These are phyloP conservation scores for Cyprinodon brontotheroides DNA, from an alignment of 2,113 vertebrate genomes.

Conservation along the genomic window DNA sequence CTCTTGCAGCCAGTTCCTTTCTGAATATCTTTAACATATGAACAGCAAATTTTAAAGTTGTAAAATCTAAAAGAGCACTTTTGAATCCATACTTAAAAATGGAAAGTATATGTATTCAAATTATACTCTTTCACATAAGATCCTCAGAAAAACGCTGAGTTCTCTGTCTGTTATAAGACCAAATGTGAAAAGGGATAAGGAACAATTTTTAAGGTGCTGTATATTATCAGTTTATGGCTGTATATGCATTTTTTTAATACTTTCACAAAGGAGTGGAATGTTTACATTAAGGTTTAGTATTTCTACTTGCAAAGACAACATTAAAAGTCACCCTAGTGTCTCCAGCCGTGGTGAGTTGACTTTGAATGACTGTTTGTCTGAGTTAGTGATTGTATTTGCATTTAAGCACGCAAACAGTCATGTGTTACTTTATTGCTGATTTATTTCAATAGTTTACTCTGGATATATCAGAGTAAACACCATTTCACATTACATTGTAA, in stretches of 20 bases:
- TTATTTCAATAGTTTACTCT: neutral
- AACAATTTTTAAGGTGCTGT: neutral
- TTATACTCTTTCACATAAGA: no score
- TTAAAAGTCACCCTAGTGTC: neutral
- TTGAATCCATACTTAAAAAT: no score
- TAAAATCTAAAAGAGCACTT: no score
- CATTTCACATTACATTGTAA: neutral
- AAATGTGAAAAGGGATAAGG: neutral
- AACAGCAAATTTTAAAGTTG: no score
- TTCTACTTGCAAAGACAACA: constrained; percentile 1
- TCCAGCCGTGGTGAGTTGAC: neutral
- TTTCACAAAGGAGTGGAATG: constrained; percentile 11
- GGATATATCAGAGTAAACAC: neutral
- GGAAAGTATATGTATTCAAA: no score
- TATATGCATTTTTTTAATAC: neutral
- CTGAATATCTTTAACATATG: no score
- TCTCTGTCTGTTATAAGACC: no score
- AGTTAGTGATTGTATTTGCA: neutral
- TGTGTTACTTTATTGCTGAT: constrained; percentile 32
- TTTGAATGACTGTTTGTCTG: neutral
- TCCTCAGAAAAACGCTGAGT: neutral
- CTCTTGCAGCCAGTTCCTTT: no score
- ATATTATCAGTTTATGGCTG: neutral
- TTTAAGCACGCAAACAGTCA: constrained; percentile 29
- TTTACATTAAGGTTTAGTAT: constrained; percentile 1